Evolutionary conservation across 2,113 vertebrate genomes (phyloP).

Genomic region (Propithecus coquereli): DNA sequence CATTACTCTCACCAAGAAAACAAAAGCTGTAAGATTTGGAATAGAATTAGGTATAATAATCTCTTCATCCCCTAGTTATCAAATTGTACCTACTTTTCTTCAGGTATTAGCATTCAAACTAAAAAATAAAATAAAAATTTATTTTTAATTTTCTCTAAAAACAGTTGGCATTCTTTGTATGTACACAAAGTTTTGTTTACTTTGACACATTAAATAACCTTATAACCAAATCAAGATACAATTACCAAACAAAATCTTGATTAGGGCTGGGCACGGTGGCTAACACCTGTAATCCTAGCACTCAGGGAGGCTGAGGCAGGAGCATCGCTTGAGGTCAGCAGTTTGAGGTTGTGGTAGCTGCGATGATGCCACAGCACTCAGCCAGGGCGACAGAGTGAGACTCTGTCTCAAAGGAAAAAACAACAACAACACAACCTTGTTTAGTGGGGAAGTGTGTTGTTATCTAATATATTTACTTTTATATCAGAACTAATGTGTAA

Average conservation of each 20-base stretch:
- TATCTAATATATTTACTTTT: not conserved
- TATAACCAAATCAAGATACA: conserved; percentile 22
- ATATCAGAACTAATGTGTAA: not conserved
- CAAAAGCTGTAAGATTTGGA: not conserved
- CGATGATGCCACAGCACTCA: no score
- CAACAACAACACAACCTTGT: not conserved
- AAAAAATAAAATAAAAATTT: not conserved
- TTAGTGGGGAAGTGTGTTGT: not conserved
- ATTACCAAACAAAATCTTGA: not conserved
- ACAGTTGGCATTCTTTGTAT: conserved; percentile 17
- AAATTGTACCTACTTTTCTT: not conserved
- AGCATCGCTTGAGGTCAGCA: no score
- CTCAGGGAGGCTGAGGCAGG: no score
- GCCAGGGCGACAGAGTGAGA: no score
- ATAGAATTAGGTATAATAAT: not conserved
- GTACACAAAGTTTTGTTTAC: not conserved
- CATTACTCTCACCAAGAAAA: not conserved
- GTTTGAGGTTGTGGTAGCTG: no score
- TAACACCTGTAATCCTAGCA: no score
- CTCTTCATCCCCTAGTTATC: not conserved
- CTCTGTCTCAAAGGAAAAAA: no score
- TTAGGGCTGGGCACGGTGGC: no score
- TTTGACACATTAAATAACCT: not conserved
- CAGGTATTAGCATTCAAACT: not conserved
- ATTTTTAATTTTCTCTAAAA: conserved; percentile 22